Evolutionary conservation across 2,888 invertebrate genomes (phyloP).

Genomic region (Chrysomela aeneicollis): DNA sequence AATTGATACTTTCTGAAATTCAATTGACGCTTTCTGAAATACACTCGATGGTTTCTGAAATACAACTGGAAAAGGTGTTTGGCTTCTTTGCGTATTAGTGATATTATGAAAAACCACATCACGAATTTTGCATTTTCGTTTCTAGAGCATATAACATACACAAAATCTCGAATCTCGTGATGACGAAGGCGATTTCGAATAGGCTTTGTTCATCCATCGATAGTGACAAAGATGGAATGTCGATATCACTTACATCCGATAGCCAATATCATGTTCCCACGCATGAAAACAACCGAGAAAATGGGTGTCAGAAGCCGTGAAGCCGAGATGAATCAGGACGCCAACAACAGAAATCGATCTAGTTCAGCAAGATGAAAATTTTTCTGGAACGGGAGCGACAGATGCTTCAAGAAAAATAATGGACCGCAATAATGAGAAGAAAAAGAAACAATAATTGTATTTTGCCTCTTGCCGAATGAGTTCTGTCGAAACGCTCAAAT

Average conservation of each 20-base stretch:
- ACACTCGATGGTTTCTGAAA: too few relatives aligned
- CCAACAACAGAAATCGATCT: neutral
- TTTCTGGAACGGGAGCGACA: neutral
- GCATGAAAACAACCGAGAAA: neutral
- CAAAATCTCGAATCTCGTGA: too few relatives aligned
- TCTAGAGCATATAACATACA: too few relatives aligned
- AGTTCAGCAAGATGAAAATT: neutral
- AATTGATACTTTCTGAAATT: too few relatives aligned
- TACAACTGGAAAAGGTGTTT: too few relatives aligned
- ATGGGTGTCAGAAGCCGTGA: neutral
- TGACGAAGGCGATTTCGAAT: neutral
- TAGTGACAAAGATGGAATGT: too few relatives aligned
- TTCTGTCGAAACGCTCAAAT: neutral
- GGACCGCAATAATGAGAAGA: neutral
- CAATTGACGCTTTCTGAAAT: too few relatives aligned
- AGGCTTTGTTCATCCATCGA: too few relatives aligned
- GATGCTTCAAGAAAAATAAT: neutral
- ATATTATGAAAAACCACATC: too few relatives aligned
- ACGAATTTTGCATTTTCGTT: too few relatives aligned
- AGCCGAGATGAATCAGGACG: neutral
- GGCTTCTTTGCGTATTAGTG: too few relatives aligned
- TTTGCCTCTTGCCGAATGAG: neutral
- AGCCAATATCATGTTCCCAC: neutral
- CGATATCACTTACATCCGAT: neutral
- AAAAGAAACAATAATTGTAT: neutral